phyloP scores from a whole-genome alignment of 2,113 vertebrate genomes.

The Promerops cafer region DNA sequence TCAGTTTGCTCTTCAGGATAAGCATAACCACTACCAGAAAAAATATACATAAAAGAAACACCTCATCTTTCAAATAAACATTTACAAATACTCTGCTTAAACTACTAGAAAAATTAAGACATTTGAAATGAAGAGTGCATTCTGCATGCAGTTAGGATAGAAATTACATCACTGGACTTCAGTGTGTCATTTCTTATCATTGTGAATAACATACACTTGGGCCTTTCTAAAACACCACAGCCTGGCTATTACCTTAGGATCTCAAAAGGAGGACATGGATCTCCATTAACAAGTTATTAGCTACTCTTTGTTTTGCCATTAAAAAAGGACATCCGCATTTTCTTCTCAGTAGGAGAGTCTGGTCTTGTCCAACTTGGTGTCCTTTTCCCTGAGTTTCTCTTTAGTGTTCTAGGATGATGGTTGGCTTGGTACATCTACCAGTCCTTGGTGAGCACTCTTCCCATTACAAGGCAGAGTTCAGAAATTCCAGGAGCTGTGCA shows the following conservation, averaged over 20 bases:
- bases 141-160: constrained; percentile 30
- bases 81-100: constrained; percentile 33
- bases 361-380: neutral
- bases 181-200: neutral
- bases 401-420: constrained; percentile 3
- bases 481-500: constrained; percentile 84
- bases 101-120: constrained; percentile 28
- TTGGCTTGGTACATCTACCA: neutral
- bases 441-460: neutral
- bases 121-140: constrained; percentile 1
- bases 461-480: constrained; percentile 83
- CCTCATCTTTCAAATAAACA: constrained; percentile 19
- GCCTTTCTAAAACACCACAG: neutral
- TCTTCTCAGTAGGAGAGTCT: neutral
- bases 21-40: constrained; percentile 2
- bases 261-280: constrained; percentile 9
- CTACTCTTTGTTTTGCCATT: constrained; percentile 12
- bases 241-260: constrained; percentile 38
- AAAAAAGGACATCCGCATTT: neutral
- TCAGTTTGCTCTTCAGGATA: neutral
- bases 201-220: neutral
- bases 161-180: neutral
- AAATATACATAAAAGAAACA: neutral
- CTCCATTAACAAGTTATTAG: constrained; percentile 2
- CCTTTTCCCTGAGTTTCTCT: constrained; percentile 35